These are phyloP conservation scores for Calliopsis andreniformis DNA, from an alignment of 1,140 invertebrate genomes.

Conservation along the genomic window DNA sequence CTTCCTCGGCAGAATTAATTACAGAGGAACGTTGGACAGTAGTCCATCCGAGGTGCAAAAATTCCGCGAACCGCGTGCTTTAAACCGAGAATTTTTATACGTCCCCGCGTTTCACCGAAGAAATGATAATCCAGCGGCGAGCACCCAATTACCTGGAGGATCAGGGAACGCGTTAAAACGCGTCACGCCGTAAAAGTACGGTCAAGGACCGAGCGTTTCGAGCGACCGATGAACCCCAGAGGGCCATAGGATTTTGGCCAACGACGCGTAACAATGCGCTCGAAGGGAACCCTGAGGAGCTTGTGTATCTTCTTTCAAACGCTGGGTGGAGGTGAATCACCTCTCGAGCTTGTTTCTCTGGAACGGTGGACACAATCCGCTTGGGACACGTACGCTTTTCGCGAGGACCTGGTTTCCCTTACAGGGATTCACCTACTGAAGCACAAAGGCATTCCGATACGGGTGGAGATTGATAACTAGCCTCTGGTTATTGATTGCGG, in stretches of 20 bases:
- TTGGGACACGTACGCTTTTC: too few relatives aligned
- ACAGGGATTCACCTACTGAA: too few relatives aligned
- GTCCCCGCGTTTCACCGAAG: neutral
- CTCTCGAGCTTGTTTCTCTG: too few relatives aligned
- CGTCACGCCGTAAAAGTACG: constrained; percentile 22
- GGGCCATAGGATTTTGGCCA: constrained; percentile 12
- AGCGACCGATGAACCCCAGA: constrained; percentile 15
- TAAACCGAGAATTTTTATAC: neutral
- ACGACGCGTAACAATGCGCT: constrained; percentile 29
- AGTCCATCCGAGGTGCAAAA: neutral
- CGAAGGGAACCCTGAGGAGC: neutral
- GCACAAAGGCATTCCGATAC: too few relatives aligned
- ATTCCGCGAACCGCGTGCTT: neutral
- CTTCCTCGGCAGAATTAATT: constrained; percentile 20
- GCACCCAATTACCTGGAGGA: neutral
- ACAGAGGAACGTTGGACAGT: neutral
- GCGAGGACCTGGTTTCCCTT: too few relatives aligned
- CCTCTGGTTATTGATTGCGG: too few relatives aligned
- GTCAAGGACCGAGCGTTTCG: neutral
- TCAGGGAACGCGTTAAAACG: neutral
- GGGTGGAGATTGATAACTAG: too few relatives aligned
- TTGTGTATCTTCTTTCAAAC: too few relatives aligned
- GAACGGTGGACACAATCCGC: too few relatives aligned
- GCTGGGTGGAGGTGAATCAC: too few relatives aligned
- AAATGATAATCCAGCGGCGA: constrained; percentile 1